These are phyloP conservation scores for Drosophila mimica DNA, from an alignment of 2,888 invertebrate genomes.

Conservation along the genomic window DNA sequence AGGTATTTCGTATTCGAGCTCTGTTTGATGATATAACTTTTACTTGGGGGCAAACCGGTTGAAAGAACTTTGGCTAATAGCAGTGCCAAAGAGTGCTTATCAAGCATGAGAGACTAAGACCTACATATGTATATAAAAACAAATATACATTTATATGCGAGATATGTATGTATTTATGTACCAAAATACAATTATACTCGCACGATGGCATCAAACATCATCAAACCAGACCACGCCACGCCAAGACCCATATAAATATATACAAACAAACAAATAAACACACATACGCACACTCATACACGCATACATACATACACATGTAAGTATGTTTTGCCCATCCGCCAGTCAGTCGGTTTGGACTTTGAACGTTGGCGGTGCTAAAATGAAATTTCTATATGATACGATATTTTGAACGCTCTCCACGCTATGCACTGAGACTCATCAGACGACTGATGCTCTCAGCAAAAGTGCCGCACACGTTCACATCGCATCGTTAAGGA, in stretches of 20 bases:
- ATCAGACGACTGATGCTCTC: slow-evolving; percentile 10
- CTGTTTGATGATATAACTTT: background rate
- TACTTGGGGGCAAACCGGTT: slow-evolving; percentile 64
- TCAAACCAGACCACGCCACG: slow-evolving; percentile 34
- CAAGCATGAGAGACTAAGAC: slow-evolving; percentile 64
- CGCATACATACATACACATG: slow-evolving; percentile 10
- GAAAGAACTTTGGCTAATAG: slow-evolving; percentile 64
- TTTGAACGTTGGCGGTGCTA: slow-evolving; percentile 61
- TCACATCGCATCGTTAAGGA: background rate
- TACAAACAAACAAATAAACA: background rate
- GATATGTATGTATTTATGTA: slow-evolving; percentile 2
- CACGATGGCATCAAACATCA: slow-evolving; percentile 45
- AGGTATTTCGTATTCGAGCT: slow-evolving; percentile 11
- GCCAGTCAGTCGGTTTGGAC: slow-evolving; percentile 59
- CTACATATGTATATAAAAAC: slow-evolving; percentile 1
- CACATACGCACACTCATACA: background rate
- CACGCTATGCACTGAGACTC: slow-evolving; percentile 32
- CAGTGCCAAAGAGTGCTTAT: slow-evolving; percentile 64
- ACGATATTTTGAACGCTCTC: slow-evolving; percentile 61
- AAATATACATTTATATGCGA: slow-evolving; percentile 6
- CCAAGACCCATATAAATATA: slow-evolving; percentile 33
- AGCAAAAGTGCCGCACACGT: slow-evolving; percentile 9
- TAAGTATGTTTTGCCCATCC: slow-evolving; percentile 28
- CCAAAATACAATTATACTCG: slow-evolving; percentile 24
- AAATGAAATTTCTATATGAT: slow-evolving; percentile 73